phyloP scores from a whole-genome alignment of 2,113 vertebrate genomes.

The Anser cygnoides region DNA sequence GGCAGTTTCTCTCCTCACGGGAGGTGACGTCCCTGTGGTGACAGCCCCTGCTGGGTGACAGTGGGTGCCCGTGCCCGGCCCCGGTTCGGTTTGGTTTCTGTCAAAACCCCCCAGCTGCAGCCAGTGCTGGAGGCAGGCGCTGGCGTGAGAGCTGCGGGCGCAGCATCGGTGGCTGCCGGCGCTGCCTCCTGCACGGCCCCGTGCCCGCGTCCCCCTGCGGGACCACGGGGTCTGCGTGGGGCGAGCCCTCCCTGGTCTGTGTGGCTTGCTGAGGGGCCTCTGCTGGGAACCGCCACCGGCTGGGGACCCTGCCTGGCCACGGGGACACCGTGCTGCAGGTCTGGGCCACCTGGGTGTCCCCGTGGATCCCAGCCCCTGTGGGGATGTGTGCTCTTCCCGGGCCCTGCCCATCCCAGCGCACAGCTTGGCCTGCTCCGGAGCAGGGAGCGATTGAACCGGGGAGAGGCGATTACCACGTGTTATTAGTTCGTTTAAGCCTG shows the following conservation, averaged over 20 bases:
- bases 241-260: too few relatives aligned
- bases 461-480: not conserved
- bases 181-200: not conserved
- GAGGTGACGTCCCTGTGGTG: not conserved
- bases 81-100: not conserved
- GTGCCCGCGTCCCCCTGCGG: accelerated
- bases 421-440: not conserved
- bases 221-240: not conserved
- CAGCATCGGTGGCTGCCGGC: accelerated
- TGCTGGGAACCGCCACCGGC: accelerated
- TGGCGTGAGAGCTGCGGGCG: accelerated
- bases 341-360: not conserved
- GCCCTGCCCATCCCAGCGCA: accelerated
- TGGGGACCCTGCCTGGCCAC: not conserved
- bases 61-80: accelerated
- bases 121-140: accelerated
- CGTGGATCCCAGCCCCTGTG: not conserved
- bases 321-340: accelerated
- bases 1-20: accelerated
- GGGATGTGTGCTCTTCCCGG: not conserved
- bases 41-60: not conserved
- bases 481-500: slow-evolving; percentile 6
- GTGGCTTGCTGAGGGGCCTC: too few relatives aligned
- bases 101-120: accelerated
- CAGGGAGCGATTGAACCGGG: not conserved